Percentiles rank a stretch among this genome's conserved stretches.
Evolutionary conservation across 2,113 vertebrate species (phyloP).

Genomic region (Stercorarius parasiticus): DNA sequence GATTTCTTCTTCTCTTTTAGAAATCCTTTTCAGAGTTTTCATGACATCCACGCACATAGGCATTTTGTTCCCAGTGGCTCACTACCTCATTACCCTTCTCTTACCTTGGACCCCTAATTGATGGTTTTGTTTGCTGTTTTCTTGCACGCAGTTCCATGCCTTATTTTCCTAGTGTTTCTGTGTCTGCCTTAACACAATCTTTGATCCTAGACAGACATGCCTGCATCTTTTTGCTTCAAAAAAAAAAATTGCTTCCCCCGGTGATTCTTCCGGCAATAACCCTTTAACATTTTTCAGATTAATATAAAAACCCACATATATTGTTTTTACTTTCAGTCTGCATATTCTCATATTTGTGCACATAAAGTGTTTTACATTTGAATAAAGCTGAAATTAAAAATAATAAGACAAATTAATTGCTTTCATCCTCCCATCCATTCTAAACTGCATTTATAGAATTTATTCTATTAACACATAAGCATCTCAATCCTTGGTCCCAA

Average conservation of each 20-base stretch:
- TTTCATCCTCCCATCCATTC: background rate
- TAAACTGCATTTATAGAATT: background rate
- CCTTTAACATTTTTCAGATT: background rate
- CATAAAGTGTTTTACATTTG: background rate
- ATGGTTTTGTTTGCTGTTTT: background rate
- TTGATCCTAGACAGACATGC: background rate
- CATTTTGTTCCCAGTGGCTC: background rate
- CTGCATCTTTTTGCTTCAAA: background rate
- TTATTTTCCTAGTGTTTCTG: background rate
- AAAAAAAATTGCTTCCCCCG: background rate
- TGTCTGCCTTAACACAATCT: background rate
- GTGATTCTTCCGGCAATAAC: background rate
- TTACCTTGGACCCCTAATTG: background rate
- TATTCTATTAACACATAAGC: background rate
- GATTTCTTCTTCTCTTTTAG: background rate
- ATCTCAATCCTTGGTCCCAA: background rate
- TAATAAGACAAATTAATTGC: background rate
- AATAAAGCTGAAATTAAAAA: slow-evolving; percentile 11
- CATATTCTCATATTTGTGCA: background rate
- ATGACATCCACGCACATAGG: background rate
- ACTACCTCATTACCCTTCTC: background rate
- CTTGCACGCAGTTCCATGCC: background rate
- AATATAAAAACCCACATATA: background rate
- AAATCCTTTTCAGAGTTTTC: background rate
- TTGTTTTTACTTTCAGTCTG: background rate